These are phyloP conservation scores for Xenopus borealis DNA, from an alignment of 2,113 vertebrate species.

Conservation along the genomic window DNA sequence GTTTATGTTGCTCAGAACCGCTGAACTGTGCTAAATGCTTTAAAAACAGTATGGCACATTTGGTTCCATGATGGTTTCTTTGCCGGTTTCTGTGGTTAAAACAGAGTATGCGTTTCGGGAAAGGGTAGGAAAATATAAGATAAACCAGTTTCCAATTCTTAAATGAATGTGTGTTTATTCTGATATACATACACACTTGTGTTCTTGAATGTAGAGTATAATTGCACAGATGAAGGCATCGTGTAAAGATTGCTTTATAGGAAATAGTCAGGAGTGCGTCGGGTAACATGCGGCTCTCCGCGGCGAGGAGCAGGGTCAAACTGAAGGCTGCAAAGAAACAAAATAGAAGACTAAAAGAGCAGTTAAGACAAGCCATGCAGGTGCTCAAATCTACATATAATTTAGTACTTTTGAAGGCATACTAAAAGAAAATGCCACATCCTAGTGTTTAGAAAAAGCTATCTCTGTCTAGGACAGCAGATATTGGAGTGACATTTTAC, in stretches of 20 bases:
- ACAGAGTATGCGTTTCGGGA: constrained; percentile 20
- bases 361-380: not conserved
- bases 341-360: no score
- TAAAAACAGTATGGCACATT: constrained; percentile 76
- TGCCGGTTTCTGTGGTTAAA: constrained; percentile 41
- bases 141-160: constrained; percentile 48
- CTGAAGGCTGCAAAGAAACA: constrained; percentile 69
- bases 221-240: constrained; percentile 60
- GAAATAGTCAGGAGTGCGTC: constrained; percentile 88
- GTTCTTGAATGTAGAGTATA: constrained; percentile 62
- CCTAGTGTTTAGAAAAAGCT: no score
- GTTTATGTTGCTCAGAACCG: constrained; percentile 58
- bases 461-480: no score
- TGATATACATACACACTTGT: constrained; percentile 38
- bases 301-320: constrained; percentile 87
- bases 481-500: no score
- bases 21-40: constrained; percentile 74
- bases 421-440: no score
- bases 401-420: no score
- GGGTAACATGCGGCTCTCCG: constrained; percentile 85
- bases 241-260: constrained; percentile 66
- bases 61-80: constrained; percentile 82
- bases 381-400: not conserved
- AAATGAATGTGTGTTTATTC: constrained; percentile 56
- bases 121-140: constrained; percentile 13